Conservation (phyloP, 2,888 invertebrate species). For the Spisula subtruncata region DNA sequence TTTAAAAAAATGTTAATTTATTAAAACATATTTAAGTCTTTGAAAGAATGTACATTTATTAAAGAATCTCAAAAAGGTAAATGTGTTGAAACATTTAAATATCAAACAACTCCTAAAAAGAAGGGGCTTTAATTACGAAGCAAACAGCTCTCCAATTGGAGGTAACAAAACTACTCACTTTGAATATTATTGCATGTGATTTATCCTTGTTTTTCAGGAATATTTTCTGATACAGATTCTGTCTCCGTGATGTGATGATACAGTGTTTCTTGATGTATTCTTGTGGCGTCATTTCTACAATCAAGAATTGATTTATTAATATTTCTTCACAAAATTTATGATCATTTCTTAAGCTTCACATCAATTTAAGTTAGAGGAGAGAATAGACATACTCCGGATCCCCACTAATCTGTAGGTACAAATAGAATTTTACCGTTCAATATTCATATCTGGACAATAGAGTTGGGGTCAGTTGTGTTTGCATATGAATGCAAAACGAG, state of each 20-base stretch:
- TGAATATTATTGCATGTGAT: conserved; percentile 73
- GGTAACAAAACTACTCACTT: conserved; percentile 73
- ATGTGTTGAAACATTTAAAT: not conserved
- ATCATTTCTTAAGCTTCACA: too few relatives aligned
- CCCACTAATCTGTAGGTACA: too few relatives aligned
- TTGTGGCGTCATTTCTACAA: conserved; percentile 83
- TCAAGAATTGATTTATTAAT: not conserved
- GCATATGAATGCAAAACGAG: too few relatives aligned
- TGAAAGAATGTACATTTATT: not conserved
- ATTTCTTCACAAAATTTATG: too few relatives aligned
- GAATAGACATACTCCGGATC: too few relatives aligned
- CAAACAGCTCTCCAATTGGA: not conserved
- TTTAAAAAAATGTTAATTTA: too few relatives aligned
- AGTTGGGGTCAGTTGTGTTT: too few relatives aligned
- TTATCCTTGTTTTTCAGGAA: conserved; percentile 83
- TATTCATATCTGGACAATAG: too few relatives aligned
- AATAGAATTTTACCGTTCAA: too few relatives aligned
- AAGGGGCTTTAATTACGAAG: not conserved
- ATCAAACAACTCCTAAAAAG: not conserved
- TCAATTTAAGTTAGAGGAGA: too few relatives aligned
- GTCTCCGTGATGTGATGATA: conserved; percentile 81
- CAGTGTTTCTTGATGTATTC: conserved; percentile 85
- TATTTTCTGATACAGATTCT: conserved; percentile 83
- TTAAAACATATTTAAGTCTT: not conserved
- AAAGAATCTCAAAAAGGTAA: not conserved